Conservation (phyloP, 2,113 vertebrate genomes). For the Stomatorhinus ivindoensis region DNA sequence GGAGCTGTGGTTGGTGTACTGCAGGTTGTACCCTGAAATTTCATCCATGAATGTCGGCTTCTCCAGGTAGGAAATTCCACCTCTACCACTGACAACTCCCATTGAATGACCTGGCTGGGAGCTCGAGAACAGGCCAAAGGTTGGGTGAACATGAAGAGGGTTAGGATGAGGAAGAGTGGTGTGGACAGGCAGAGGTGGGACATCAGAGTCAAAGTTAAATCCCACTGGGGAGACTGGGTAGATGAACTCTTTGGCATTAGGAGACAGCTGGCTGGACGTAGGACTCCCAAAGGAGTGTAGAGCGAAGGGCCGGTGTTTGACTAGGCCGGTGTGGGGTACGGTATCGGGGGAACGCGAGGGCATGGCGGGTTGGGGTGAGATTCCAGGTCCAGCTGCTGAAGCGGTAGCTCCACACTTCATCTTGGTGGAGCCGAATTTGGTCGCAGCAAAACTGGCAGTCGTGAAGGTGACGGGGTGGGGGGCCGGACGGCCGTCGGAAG, state of each 20-base stretch:
- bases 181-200: background rate
- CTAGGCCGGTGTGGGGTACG: background rate
- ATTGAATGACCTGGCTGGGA: background rate
- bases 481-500: background rate
- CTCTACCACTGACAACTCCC: background rate
- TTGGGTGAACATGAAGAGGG: background rate
- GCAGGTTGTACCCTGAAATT: constrained; percentile 2
- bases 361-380: background rate
- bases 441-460: background rate
- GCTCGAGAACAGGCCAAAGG: background rate
- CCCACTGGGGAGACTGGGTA: background rate
- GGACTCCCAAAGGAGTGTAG: background rate
- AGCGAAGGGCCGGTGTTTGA: background rate
- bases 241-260: background rate
- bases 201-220: background rate
- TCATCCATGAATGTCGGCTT: background rate
- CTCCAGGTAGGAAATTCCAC: background rate
- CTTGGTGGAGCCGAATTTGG: background rate
- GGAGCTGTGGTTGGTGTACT: background rate
- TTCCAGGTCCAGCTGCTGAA: background rate
- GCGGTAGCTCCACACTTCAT: background rate
- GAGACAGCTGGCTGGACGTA: background rate
- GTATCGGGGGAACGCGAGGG: background rate
- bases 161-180: constrained; percentile 55
- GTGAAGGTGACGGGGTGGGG: background rate